Evolutionary conservation across 2,888 invertebrate species (phyloP).

Genomic region (Erynnis tages): DNA sequence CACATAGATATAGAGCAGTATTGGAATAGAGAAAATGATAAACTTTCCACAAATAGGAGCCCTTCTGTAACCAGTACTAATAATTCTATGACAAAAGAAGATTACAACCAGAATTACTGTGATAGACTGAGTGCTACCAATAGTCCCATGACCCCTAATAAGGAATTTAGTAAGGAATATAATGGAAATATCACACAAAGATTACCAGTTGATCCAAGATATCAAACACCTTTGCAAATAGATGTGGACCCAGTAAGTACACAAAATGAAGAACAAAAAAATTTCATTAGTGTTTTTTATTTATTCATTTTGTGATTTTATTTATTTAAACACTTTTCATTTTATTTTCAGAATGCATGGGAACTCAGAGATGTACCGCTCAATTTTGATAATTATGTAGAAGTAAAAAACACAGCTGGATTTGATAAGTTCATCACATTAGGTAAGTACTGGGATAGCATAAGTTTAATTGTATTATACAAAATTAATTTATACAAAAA

Average conservation of each 20-base stretch:
- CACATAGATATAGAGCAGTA: conserved; percentile 71
- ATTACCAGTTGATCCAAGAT: conserved; percentile 54
- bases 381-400: conserved; percentile 62
- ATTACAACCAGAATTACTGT: conserved; percentile 70
- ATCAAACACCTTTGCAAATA: conserved; percentile 81
- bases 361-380: conserved; percentile 70
- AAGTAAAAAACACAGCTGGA: conserved; percentile 81
- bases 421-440: conserved; percentile 81
- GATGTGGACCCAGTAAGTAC: conserved; percentile 86
- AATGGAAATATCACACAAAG: conserved; percentile 65
- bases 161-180: conserved; percentile 62
- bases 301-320: neutral
- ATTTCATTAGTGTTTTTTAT: neutral
- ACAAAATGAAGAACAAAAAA: neutral
- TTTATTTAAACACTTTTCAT: neutral
- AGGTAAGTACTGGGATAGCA: conserved; percentile 50
- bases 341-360: conserved; percentile 82
- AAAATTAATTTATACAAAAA: too few relatives aligned
- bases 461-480: neutral
- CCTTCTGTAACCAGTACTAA: conserved; percentile 56
- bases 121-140: conserved; percentile 61
- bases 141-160: conserved; percentile 59
- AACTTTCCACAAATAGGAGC: conserved; percentile 57
- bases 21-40: conserved; percentile 64
- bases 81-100: conserved; percentile 62